Base-by-base conservation (phyloP, 2,888 invertebrate species). In the Craniophora ligustri region DNA sequence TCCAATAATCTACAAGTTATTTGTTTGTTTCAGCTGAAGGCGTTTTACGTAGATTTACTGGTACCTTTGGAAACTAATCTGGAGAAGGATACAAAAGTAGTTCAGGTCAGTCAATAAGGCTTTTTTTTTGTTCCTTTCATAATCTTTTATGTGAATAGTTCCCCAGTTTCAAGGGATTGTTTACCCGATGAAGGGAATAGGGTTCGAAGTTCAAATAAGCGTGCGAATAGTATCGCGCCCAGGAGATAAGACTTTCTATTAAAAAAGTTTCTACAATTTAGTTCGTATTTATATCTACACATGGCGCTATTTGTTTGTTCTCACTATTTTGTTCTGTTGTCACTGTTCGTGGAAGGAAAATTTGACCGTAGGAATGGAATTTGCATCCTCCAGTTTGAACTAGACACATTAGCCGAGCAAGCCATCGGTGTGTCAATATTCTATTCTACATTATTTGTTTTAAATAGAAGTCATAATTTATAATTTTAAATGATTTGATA, bases 21-120 rank as follows among this genome's bases (percentile, higher is more conserved):
- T 81, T 84, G 67, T 79, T 80, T 84, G 74, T 88, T 89, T 72
- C 95, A 98, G 98, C 91, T 98, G 75, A 98, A 98, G 94, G 98
- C 98, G 19, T 98, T 98, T 89, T 98, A 98, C 93, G 98, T 98
- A 63, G 98, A 98, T 94, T 95, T 98, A 67, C 94, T 98, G 78
- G 97, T 98, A 72, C 98, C 98, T 75, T 94, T 98, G 90, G 98
- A 98, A 94, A 97, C 97, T 63, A 98, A 98, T 94, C 94, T 98
- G 84, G 98, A 98, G 89, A 98, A 98, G 89, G 98, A 98, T 91
- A 98, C 98, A 62, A 98, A 98, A 95, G 98, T 98, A 78, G 96
- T 97, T 65, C 97, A 97, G 95, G 97, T 97, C 92, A 94, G 94
- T 91, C 76, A 79, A 85, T 84, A 82, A 77, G 73, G 79, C 71